phyloP scores from a whole-genome alignment of 2,113 vertebrate genomes.

The Pithys albifrons region DNA sequence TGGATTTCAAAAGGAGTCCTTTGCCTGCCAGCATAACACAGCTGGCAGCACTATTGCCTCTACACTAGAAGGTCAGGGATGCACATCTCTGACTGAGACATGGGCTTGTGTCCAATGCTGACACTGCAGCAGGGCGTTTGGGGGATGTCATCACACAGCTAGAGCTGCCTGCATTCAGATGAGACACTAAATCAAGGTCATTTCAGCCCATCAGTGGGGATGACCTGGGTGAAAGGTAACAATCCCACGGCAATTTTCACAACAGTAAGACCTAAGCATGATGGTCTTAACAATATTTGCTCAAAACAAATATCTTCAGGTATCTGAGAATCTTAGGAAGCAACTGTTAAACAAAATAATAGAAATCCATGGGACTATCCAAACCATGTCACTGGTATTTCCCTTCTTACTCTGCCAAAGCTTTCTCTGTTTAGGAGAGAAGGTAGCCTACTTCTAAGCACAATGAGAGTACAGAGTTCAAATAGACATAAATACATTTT shows the following conservation, averaged over 20 bases:
- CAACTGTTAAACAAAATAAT: not conserved
- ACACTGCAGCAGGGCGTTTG: constrained; percentile 10
- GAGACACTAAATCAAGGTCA: not conserved
- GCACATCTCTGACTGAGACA: constrained; percentile 26
- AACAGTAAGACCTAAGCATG: not conserved
- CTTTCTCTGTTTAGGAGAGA: not conserved
- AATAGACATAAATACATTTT: not conserved
- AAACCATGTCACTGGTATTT: not conserved
- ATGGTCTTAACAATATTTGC: not conserved
- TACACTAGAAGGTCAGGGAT: constrained; percentile 35
- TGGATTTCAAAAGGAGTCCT: constrained; percentile 28
- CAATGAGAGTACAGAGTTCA: not conserved
- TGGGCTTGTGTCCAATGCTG: constrained; percentile 54
- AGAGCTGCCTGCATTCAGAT: not conserved
- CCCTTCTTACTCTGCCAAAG: not conserved
- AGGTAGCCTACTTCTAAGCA: not conserved
- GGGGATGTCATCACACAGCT: not conserved
- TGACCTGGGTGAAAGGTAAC: not conserved
- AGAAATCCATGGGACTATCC: not conserved
- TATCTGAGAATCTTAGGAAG: not conserved
- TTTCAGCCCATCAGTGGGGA: not conserved
- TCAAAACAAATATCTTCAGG: not conserved
- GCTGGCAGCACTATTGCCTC: constrained; percentile 57
- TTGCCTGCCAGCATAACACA: constrained; percentile 49
- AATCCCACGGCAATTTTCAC: not conserved